Base-by-base conservation (phyloP, 1,140 invertebrate species). In the Teleogryllus occipitalis region DNA sequence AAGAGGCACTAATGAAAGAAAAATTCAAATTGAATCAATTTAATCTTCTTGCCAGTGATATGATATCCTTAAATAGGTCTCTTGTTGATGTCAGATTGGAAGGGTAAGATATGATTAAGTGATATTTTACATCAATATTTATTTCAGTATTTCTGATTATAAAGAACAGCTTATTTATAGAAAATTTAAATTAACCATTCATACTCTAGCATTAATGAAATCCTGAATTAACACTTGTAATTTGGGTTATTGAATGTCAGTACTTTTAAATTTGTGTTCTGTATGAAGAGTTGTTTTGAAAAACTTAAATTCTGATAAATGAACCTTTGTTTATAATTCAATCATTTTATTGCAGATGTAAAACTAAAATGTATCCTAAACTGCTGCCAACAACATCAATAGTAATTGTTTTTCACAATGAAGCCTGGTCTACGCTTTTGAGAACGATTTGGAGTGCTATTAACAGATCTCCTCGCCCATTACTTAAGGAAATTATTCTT, bases 21-120 rank as follows among this genome's bases (percentile, higher is more conserved):
- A 96, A 97, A 85, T 99, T 99, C 86, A 97, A 98, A 86, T 90
- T 97, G 81, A 98, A 99, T 89, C 97, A 99, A 88, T 99, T 99
- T 87, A 99, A 99, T 88, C 88, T 99, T 81, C 87, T 99, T 85
- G 98, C 97, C 75, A 98, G 96, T 87, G 97, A 99, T 87, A 94
- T 96, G 90, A 99, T 99, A 82, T 97, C 97, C 54, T 86, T 99
- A 54, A 99, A 99, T 88, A 90, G 98, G 83, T 97, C 96, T 8
- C 88, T 99, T 18, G 93, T 95, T 22, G 98, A 99, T 89, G 95
- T 99, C 79, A 88, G 98, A 84, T 92, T 98, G 84, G 92, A 94
- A 76, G 92, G 93, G 95, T 97, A 87, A 92, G 91, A 90, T 73
- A 78, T 10, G 47, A 7, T 78, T 8, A 8, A 54, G 54, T 65